Evolutionary conservation across 2,888 invertebrate genomes (phyloP), one percentile per base, ranked within the genome.

Genomic region (Drosophila affinis): DNA sequence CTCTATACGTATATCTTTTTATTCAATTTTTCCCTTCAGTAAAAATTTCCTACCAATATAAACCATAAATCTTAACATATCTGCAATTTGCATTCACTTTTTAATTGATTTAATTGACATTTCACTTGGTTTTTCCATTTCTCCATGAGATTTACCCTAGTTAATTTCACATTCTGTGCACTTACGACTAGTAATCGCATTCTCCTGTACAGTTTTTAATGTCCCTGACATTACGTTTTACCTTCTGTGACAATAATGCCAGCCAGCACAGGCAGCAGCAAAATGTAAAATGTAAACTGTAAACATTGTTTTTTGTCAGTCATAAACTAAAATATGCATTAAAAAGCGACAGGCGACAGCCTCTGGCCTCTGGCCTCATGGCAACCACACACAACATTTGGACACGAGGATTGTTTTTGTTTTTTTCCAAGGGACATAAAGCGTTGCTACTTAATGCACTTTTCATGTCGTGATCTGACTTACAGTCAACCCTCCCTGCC

Each of bases 371-470:
- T 14, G 14, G 14, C 24, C 5, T 24, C 24, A 5, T 24, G 24
- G 24, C 4, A 47, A 44, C 29, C 61, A 63, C 61, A 63, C 62
- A 63, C 62, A 64, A 32, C 32, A 39, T 58, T 27, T 52, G 62
- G 34, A 62, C 52, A 62, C 34, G 63, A 53, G 47, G 62, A 39
- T 58, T 57, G 46, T 59, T 48, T 56, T 5, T 34, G 12, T 12
- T 34, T 34, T 34, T 48, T 18, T 27, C 7, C 29, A 53, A 53
- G 39, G 67, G 58, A 79, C 72, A 62, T 51, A 78, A 21, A 71
- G 51, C 61, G 72, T 63, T 24, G 58, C 63, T 72, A 57, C 84
- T 81, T 79, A 79, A 79, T 79, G 84, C 81, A 78, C 67, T 79
- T 79, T 84, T 46, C 84, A 53, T 79, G 79, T 79, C 39, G 53